A percentile compares a stretch with the other conserved stretches of the same genome.
Evolutionary conservation across 2,888 invertebrate genomes (phyloP).

Genomic region (Serripes groenlandicus): DNA sequence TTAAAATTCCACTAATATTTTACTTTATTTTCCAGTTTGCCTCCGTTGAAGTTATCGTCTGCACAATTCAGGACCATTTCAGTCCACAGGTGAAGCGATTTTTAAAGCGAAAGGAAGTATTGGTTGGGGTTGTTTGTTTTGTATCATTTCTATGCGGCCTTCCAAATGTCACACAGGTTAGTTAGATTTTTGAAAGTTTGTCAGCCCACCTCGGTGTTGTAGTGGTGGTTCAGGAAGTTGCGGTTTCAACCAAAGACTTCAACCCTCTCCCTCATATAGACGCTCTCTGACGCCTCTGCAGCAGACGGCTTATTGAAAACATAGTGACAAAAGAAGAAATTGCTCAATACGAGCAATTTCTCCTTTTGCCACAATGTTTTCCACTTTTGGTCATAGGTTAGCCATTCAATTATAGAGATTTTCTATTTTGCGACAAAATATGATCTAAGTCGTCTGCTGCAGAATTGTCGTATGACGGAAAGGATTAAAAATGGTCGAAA

Average conservation of each 20-base stretch:
- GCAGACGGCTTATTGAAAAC: not conserved
- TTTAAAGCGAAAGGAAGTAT: slow-evolving; percentile 94
- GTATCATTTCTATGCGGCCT: slow-evolving; percentile 94
- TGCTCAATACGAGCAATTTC: not conserved
- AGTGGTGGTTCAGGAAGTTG: too few relatives aligned
- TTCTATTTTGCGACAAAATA: too few relatives aligned
- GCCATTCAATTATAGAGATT: too few relatives aligned
- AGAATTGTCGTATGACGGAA: too few relatives aligned
- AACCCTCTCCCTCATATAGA: not conserved
- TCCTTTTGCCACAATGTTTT: not conserved
- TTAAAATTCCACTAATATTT: too few relatives aligned
- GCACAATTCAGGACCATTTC: slow-evolving; percentile 97
- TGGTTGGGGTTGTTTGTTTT: slow-evolving; percentile 93
- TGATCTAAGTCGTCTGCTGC: too few relatives aligned
- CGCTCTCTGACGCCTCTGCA: not conserved
- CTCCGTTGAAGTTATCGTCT: slow-evolving; percentile 97
- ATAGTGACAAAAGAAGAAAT: not conserved
- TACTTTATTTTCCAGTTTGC: slow-evolving; percentile 90
- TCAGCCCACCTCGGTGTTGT: too few relatives aligned
- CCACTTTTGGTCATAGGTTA: too few relatives aligned
- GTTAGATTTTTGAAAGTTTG: slow-evolving; percentile 12
- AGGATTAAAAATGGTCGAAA: too few relatives aligned
- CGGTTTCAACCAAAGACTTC: too few relatives aligned
- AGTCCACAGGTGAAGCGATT: slow-evolving; percentile 94
- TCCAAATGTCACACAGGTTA: slow-evolving; percentile 94